A percentile compares a stretch with the other conserved stretches of the same genome.
phyloP scores from a whole-genome alignment of 2,797 vertebrate genomes.

The Pteronotus mesoamericanus region DNA sequence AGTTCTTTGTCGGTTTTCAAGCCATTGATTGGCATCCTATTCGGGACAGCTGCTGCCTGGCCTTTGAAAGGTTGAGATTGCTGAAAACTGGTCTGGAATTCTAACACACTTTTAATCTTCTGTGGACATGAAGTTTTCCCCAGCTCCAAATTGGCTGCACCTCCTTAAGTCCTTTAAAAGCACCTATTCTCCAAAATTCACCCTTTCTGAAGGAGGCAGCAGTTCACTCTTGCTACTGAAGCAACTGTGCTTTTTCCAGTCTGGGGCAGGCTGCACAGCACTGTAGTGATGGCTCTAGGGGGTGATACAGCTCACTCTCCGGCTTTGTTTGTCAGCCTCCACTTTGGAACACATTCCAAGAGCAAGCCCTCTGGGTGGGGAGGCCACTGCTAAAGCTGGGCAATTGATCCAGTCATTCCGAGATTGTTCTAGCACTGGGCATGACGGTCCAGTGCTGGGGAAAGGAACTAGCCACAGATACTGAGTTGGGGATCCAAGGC shows the following conservation, averaged over 20 bases:
- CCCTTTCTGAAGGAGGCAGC: conserved; percentile 64
- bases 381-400: not conserved
- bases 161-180: conserved; percentile 63
- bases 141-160: conserved; percentile 58
- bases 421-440: not conserved
- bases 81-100: conserved; percentile 66
- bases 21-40: conserved; percentile 21
- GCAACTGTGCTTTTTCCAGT: not conserved
- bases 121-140: conserved; percentile 65
- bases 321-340: not conserved
- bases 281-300: not conserved
- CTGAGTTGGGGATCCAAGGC: not conserved
- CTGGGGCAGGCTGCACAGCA: not conserved
- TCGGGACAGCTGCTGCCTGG: conserved; percentile 38
- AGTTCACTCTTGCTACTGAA: conserved; percentile 49
- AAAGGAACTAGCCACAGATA: conserved; percentile 22
- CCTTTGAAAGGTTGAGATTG: conserved; percentile 52
- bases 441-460: not conserved
- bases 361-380: not conserved
- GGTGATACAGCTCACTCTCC: not conserved
- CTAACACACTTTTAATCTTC: conserved; percentile 62
- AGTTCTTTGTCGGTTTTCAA: conserved; percentile 50
- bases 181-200: conserved; percentile 52
- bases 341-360: conserved; percentile 9
- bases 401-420: not conserved